Evolutionary conservation across 2,888 invertebrate species (phyloP), one percentile per base, ranked within the genome.

Genomic region (Drosophila longiperda): DNA sequence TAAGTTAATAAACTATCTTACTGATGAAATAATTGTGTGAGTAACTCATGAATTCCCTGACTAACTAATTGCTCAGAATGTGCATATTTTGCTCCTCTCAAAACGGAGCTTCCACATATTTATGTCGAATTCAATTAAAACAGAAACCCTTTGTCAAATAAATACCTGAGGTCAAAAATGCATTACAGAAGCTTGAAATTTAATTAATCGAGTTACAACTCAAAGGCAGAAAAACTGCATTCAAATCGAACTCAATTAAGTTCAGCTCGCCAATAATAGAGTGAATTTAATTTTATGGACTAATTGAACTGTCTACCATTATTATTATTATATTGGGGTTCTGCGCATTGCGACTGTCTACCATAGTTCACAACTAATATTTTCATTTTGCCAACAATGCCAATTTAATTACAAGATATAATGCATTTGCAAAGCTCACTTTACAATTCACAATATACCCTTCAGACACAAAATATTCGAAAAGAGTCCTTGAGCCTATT

Each of bases 341-440:
- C n/a, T n/a, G n/a, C n/a, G n/a, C n/a, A n/a, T n/a, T n/a, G n/a
- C n/a, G n/a, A 33, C 11, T n/a, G 11, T 26, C 23, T 36, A 17
- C 17, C 26, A 38, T 23, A 23, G 26, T 17, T 34, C 11, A 54
- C 17, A 12, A 26, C 26, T 29, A 38, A 38, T 42, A 42, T 57
- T 20, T 32, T 32, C 29, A 40, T 38, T n/a, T 20, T 20, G 32
- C 2, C 32, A 42, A 32, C 20, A 20, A 42, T 57, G 15, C 15
- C 20, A 42, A 57, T 32, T 57, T 15, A 57, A 42, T 57, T 57
- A 57, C 40, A 32, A 20, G 32, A 42, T 20, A 32, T 42, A 57
- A 40, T 57, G 29, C 54, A 55, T 29, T 1, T 23, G 17, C 15
- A 36, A 7, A 6, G 38, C 8, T 7, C 29, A 20, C 3, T 12